Percentiles rank a stretch among this genome's conserved stretches.
These are phyloP conservation scores for Selene dorsalis DNA, from an alignment of 2,797 vertebrate species.

Conservation along the genomic window DNA sequence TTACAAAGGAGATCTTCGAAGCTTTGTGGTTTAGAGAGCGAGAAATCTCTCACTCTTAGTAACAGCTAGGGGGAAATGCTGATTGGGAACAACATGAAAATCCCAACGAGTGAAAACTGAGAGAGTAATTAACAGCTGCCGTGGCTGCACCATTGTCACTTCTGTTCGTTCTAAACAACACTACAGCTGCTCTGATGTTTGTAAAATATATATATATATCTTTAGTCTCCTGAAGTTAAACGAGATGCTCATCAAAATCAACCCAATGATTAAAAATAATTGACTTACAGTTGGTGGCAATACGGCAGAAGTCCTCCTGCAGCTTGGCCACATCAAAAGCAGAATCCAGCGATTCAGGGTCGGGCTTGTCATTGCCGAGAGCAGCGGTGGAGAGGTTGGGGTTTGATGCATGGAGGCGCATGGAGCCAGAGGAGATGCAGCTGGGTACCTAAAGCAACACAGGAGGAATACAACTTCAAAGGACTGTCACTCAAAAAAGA, in stretches of 20 bases:
- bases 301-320: conserved; percentile 94
- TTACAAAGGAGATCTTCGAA: conserved; percentile 3
- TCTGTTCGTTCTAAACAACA: conserved; percentile 20
- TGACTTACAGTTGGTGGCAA: conserved; percentile 91
- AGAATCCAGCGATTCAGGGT: conserved; percentile 88
- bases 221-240: background rate
- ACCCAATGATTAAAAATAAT: background rate
- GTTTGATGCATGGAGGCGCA: conserved; percentile 96
- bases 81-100: conserved; percentile 16
- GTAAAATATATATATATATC: no score
- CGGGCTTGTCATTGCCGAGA: conserved; percentile 88
- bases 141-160: conserved; percentile 23
- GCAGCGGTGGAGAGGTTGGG: conserved; percentile 95
- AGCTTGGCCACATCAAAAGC: conserved; percentile 94
- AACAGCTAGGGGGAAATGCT: conserved; percentile 23
- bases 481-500: background rate
- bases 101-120: conserved; percentile 48
- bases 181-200: no score
- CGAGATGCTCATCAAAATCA: background rate
- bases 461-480: background rate
- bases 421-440: conserved; percentile 87
- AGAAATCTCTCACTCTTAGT: conserved; percentile 16
- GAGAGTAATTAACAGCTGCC: conserved; percentile 44
- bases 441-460: conserved; percentile 80
- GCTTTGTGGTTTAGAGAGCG: conserved; percentile 1